Evolutionary conservation across 2,888 invertebrate genomes (phyloP).

Genomic region (Rhopalosiphum nymphaeae): DNA sequence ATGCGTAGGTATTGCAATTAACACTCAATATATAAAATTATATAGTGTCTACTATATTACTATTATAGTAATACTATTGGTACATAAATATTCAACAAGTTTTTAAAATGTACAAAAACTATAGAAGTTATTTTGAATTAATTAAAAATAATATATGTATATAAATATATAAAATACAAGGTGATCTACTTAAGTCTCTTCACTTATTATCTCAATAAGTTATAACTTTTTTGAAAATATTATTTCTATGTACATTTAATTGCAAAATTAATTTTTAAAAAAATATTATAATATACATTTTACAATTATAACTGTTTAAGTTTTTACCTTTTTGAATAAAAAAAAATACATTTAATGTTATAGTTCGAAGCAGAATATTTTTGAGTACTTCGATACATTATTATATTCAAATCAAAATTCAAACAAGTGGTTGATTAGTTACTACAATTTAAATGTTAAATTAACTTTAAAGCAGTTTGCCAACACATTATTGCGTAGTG

Average conservation of each 20-base stretch:
- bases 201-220: not conserved
- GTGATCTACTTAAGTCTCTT: not conserved
- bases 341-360: not conserved
- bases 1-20: not conserved
- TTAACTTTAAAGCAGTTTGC: not conserved
- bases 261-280: not conserved
- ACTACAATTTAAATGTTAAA: not conserved
- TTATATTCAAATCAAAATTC: not conserved
- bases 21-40: not conserved
- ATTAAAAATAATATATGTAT: not conserved
- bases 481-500: not conserved
- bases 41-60: no score
- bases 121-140: not conserved
- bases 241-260: not conserved
- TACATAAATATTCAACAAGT: not conserved
- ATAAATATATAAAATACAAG: not conserved
- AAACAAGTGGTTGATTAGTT: not conserved
- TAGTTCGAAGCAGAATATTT: not conserved
- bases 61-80: not conserved
- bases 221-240: not conserved
- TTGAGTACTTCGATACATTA: not conserved
- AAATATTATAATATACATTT: not conserved
- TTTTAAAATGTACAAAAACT: not conserved
- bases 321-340: not conserved
- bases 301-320: not conserved